A percentile compares a stretch with the other conserved stretches of the same genome.
Evolutionary conservation across 2,888 invertebrate genomes (phyloP).

Genomic region (Caenorhabditis sp.): DNA sequence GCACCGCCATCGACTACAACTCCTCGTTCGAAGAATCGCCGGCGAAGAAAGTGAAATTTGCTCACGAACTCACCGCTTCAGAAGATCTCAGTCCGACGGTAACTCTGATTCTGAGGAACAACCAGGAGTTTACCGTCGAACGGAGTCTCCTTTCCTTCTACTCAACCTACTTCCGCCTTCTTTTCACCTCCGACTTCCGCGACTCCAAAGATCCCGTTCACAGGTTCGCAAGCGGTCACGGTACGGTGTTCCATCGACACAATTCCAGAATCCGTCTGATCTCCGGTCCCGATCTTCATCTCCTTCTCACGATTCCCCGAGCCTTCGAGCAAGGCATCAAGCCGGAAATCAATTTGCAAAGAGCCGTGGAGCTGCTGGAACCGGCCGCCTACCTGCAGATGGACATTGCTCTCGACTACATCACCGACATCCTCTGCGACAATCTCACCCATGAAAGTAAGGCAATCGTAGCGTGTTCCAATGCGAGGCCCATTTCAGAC

Average conservation of each 20-base stretch:
- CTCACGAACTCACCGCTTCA: too few relatives aligned
- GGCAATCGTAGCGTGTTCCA: neutral
- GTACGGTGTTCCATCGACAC: neutral
- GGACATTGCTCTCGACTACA: conserved; percentile 35
- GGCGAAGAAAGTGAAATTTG: conserved; percentile 31
- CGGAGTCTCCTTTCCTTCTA: conserved; percentile 34
- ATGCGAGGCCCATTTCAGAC: conserved; percentile 8
- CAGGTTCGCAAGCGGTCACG: conserved; percentile 4
- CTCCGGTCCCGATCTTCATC: conserved; percentile 27
- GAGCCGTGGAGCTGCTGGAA: conserved; percentile 50
- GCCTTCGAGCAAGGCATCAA: conserved; percentile 42
- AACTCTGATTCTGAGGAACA: conserved; percentile 36
- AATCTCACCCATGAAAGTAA: conserved; percentile 41
- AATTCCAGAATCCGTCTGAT: conserved; percentile 49
- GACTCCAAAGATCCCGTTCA: conserved; percentile 27
- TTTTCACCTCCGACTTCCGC: conserved; percentile 31
- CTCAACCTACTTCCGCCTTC: conserved; percentile 46
- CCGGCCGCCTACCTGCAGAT: conserved; percentile 54
- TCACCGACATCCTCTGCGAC: conserved; percentile 41
- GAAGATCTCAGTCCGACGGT: conserved; percentile 33
- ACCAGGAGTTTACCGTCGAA: conserved; percentile 40
- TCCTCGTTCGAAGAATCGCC: conserved; percentile 45
- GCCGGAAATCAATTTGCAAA: conserved; percentile 33
- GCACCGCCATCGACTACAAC: conserved; percentile 18
- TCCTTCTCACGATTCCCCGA: conserved; percentile 50